A percentile compares a stretch with the other conserved stretches of the same genome.
These are phyloP conservation scores for Pseudococcus jackbeardsleyi DNA, from an alignment of 2,888 invertebrate species.

Conservation along the genomic window DNA sequence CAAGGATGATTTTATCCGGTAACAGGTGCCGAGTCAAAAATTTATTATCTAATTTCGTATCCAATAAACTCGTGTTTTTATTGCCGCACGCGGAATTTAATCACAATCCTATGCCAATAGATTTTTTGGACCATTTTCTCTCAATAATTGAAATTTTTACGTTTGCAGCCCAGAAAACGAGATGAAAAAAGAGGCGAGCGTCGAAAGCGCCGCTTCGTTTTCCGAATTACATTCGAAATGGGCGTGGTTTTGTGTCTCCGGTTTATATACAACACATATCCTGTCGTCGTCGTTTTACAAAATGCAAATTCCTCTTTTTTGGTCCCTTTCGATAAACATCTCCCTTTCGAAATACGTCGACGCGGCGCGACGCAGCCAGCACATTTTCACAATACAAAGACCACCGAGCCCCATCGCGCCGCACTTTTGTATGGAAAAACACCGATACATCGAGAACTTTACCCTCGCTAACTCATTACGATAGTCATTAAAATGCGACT, in stretches of 20 bases:
- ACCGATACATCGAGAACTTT: constrained; percentile 24
- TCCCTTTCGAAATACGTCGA: constrained; percentile 27
- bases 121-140: constrained; percentile 47
- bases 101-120: constrained; percentile 23
- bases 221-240: constrained; percentile 18
- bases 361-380: background rate
- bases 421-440: background rate
- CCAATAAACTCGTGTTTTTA: constrained; percentile 2
- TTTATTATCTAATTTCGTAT: constrained; percentile 39
- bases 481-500: constrained; percentile 49
- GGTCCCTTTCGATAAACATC: constrained; percentile 25
- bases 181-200: background rate
- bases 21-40: constrained; percentile 48
- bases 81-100: constrained; percentile 21
- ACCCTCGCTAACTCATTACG: constrained; percentile 42
- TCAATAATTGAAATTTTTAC: constrained; percentile 24
- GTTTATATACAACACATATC: background rate
- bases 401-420: background rate
- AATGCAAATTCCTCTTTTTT: constrained; percentile 42
- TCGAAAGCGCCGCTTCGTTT: background rate
- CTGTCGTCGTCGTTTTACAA: constrained; percentile 14
- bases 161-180: background rate
- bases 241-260: constrained; percentile 15
- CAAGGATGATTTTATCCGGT: background rate
- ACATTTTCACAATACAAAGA: constrained; percentile 10